These are phyloP conservation scores for Ennomos fuscantarius DNA, from an alignment of 2,888 invertebrate species.

Conservation along the genomic window DNA sequence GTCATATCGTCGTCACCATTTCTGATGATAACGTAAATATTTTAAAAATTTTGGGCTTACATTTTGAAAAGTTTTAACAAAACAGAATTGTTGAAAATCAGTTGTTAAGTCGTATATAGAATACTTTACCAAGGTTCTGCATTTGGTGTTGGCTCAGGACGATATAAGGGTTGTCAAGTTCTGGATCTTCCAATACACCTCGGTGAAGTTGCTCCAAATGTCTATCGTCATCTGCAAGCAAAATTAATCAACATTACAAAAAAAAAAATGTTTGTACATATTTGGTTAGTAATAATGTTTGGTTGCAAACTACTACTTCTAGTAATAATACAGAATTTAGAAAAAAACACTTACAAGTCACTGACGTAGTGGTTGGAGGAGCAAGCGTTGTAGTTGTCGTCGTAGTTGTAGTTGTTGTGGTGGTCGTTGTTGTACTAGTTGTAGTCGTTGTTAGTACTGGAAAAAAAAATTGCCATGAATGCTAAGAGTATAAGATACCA, in stretches of 20 bases:
- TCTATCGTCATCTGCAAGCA: conserved; percentile 61
- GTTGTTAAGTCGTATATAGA: too few relatives aligned
- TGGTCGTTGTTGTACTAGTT: conserved; percentile 64
- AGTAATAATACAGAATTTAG: neutral
- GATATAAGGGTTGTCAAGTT: conserved; percentile 68
- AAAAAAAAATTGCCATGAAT: too few relatives aligned
- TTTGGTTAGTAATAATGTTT: too few relatives aligned
- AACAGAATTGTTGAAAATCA: too few relatives aligned
- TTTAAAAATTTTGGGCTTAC: neutral
- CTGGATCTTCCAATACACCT: conserved; percentile 69
- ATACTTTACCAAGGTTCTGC: conserved; percentile 72
- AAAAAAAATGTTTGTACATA: too few relatives aligned
- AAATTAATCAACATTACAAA: too few relatives aligned
- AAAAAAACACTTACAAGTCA: conserved; percentile 60
- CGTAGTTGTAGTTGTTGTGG: conserved; percentile 65
- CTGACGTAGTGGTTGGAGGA: conserved; percentile 61
- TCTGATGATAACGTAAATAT: conserved; percentile 48
- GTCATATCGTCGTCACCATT: conserved; percentile 80
- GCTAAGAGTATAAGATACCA: too few relatives aligned
- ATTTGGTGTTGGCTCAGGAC: conserved; percentile 80
- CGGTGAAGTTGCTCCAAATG: conserved; percentile 74
- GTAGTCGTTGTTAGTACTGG: conserved; percentile 74
- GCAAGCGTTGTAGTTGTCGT: conserved; percentile 64
- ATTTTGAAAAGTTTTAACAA: too few relatives aligned
- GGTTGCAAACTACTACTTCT: neutral